phyloP scores from a whole-genome alignment of 2,888 invertebrate species.

The Agapostemon virescens region DNA sequence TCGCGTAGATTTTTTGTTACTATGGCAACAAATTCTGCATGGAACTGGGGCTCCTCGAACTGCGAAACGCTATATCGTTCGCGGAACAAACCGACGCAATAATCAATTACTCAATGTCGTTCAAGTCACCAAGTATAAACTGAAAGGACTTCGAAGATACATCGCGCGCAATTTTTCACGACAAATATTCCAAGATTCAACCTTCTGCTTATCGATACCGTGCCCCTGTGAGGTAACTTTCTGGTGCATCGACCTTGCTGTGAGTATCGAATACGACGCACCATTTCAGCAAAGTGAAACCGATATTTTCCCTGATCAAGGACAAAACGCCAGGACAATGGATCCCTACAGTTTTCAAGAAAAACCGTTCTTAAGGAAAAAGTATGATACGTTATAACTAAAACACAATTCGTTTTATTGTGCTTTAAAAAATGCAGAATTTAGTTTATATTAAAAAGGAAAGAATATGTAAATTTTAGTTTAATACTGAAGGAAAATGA shows the following conservation, averaged over 20 bases:
- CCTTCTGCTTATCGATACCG: neutral
- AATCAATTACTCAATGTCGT: constrained; percentile 13
- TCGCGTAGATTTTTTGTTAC: neutral
- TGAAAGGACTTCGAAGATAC: neutral
- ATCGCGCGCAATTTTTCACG: neutral
- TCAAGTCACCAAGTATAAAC: neutral
- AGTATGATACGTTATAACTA: neutral
- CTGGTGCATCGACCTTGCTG: neutral
- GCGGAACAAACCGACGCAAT: neutral
- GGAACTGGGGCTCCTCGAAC: neutral
- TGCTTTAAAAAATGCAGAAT: neutral
- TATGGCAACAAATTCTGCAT: neutral
- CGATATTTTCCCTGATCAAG: neutral
- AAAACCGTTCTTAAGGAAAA: neutral
- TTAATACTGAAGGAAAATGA: too few species aligned
- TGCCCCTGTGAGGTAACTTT: neutral
- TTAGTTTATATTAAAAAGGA: neutral
- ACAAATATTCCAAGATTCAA: constrained; percentile 2
- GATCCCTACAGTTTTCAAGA: neutral
- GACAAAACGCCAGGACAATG: neutral
- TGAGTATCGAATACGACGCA: neutral
- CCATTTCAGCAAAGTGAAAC: neutral
- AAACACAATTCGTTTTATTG: too few species aligned
- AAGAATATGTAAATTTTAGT: neutral
- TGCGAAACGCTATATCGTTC: neutral